phyloP scores from a whole-genome alignment of 2,797 vertebrate species.

The Spinus pinus region DNA sequence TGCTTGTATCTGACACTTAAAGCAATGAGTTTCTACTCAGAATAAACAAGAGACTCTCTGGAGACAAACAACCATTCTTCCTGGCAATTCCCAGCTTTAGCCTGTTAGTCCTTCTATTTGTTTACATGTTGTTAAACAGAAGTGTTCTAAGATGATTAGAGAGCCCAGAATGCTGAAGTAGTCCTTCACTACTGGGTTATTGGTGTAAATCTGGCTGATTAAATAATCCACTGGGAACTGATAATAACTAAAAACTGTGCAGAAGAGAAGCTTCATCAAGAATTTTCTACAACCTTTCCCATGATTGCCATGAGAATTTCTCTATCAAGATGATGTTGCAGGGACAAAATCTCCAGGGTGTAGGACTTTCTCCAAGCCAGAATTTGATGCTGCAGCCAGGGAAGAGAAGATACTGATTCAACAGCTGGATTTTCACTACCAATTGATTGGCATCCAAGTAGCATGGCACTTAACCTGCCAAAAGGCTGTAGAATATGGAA shows the following conservation, averaged over 20 bases:
- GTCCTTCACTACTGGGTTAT: background rate
- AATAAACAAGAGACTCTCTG: background rate
- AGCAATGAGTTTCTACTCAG: background rate
- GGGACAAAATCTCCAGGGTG: background rate
- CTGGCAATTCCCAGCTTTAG: background rate
- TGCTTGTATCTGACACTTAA: background rate
- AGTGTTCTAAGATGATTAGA: background rate
- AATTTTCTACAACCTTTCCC: background rate
- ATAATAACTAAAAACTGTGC: background rate
- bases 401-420: background rate
- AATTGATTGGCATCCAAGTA: background rate
- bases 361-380: background rate
- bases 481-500: background rate
- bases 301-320: background rate
- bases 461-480: background rate
- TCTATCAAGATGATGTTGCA: background rate
- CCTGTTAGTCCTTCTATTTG: background rate
- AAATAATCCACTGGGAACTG: background rate
- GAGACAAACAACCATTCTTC: background rate
- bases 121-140: background rate
- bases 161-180: background rate
- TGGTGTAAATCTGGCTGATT: background rate
- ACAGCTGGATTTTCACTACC: background rate
- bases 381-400: background rate
- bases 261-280: background rate